phyloP scores from a whole-genome alignment of 2,797 vertebrate species.

The Octomys mimax region DNA sequence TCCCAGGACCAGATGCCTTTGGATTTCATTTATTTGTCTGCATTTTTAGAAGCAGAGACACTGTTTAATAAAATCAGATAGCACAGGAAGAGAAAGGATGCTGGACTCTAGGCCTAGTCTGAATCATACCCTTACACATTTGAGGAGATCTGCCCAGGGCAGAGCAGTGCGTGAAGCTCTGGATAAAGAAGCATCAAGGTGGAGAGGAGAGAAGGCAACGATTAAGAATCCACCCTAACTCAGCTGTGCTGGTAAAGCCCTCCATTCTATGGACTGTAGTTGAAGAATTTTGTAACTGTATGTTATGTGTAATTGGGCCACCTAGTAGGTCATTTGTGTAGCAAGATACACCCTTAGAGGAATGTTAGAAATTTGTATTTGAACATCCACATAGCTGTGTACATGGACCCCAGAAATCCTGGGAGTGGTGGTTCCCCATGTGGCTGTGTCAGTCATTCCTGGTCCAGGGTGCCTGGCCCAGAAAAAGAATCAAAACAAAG shows the following conservation, averaged over 20 bases:
- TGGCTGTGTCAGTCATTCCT: not conserved
- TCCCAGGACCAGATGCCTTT: conserved; percentile 54
- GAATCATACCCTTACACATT: conserved; percentile 36
- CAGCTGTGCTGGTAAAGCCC: not conserved
- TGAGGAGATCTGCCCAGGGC: conserved; percentile 9
- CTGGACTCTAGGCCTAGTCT: conserved; percentile 17
- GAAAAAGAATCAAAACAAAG: not conserved
- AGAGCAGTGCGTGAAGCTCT: not conserved
- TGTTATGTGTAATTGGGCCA: not conserved
- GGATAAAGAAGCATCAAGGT: not conserved
- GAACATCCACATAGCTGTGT: not conserved
- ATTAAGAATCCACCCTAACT: not conserved
- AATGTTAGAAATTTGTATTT: not conserved
- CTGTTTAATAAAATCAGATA: conserved; percentile 22
- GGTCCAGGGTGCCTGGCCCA: not conserved
- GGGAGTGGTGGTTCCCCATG: not conserved
- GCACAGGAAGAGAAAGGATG: not conserved
- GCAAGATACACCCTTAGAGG: not conserved
- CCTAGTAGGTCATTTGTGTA: no score
- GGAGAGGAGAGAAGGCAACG: not conserved
- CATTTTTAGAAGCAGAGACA: conserved; percentile 59
- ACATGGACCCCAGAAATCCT: no score
- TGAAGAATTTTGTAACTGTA: not conserved
- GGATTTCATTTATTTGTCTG: conserved; percentile 62
- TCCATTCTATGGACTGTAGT: not conserved